Evolutionary conservation across 2,797 vertebrate genomes (phyloP).

Genomic region (Siniperca undulata): DNA sequence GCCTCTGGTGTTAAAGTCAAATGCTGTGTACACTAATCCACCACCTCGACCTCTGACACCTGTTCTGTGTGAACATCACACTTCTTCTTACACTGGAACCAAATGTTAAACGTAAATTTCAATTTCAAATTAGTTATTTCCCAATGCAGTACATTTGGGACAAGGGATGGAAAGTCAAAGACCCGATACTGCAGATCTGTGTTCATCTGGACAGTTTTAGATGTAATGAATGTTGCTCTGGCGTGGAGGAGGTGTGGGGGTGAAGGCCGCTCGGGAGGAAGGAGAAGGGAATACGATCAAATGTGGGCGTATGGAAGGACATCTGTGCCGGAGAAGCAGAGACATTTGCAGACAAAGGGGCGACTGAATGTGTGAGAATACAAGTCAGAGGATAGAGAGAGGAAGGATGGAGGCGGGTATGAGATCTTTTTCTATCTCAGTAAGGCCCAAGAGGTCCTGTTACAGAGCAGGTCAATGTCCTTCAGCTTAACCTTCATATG

Average conservation of each 20-base stretch:
- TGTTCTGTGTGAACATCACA: not conserved
- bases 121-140: not conserved
- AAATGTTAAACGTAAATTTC: not conserved
- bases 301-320: slow-evolving; percentile 61
- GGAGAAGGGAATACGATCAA: slow-evolving; percentile 50
- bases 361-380: slow-evolving; percentile 20
- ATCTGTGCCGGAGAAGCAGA: slow-evolving; percentile 41
- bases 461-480: slow-evolving; percentile 51
- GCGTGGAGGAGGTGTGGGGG: slow-evolving; percentile 49
- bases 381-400: slow-evolving; percentile 15
- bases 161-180: slow-evolving; percentile 14
- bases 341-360: slow-evolving; percentile 33
- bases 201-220: slow-evolving; percentile 49
- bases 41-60: not conserved
- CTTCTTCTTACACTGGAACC: not conserved
- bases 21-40: not conserved
- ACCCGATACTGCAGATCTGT: not conserved
- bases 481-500: slow-evolving; percentile 38
- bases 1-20: not conserved
- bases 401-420: not conserved
- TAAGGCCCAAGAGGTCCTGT: slow-evolving; percentile 44
- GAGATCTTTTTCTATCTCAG: slow-evolving; percentile 18
- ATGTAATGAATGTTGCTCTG: slow-evolving; percentile 35
- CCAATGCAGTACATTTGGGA: not conserved
- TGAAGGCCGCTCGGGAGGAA: slow-evolving; percentile 58